Conservation (phyloP, 2,797 vertebrate genomes). For the Nothura maculosa region DNA sequence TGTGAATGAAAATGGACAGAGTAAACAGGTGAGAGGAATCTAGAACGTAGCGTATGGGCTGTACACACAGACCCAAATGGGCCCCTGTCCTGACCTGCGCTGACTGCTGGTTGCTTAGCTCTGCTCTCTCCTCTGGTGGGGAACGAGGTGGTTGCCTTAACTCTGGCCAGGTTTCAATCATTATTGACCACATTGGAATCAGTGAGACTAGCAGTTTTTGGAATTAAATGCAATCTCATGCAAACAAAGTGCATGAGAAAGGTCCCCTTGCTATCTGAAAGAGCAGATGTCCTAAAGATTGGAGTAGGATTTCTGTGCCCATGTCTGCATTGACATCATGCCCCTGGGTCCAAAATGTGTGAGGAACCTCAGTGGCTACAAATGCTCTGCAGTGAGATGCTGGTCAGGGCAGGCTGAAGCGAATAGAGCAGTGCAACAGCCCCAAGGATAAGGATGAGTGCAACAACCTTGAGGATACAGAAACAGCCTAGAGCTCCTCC, state of each 20-base stretch:
- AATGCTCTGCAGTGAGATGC: rapidly evolving
- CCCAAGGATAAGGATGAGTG: not conserved
- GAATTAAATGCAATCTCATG: not conserved
- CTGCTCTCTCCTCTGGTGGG: not conserved
- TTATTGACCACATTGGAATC: not conserved
- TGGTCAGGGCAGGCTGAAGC: not conserved
- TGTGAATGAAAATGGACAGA: not conserved
- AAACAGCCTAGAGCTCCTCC: not conserved
- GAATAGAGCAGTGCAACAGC: no score
- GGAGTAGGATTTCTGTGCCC: not conserved
- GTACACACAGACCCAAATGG: not conserved
- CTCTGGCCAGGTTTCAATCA: not conserved
- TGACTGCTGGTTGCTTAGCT: not conserved
- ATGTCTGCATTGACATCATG: not conserved
- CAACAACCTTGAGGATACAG: not conserved
- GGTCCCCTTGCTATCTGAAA: not conserved
- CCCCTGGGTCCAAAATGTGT: not conserved
- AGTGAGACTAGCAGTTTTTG: not conserved
- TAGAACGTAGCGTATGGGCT: not conserved
- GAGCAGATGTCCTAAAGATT: not conserved
- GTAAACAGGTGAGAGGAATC: slow-evolving; percentile 1
- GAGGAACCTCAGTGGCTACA: rapidly evolving
- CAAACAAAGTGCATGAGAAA: not conserved
- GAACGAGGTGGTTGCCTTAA: not conserved
- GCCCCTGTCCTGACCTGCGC: not conserved